phyloP scores from a whole-genome alignment of 53 echinoderm and acorn worm genomes.

The Patiria pectinifera region DNA sequence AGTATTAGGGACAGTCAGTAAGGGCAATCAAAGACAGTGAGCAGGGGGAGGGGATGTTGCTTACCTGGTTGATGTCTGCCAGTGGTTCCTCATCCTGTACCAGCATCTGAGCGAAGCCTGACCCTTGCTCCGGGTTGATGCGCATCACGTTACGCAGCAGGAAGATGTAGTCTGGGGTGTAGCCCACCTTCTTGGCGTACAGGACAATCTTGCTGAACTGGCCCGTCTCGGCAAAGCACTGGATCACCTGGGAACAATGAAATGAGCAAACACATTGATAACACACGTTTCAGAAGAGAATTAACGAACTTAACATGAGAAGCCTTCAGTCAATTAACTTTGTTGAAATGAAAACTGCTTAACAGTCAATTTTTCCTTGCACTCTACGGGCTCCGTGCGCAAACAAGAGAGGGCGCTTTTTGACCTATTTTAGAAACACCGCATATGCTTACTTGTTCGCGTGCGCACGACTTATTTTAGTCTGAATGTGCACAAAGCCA shows the following conservation, averaged over 20 bases:
- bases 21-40: neutral
- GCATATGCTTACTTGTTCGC: too few species aligned
- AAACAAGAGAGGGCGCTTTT: too few species aligned
- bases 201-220: conserved; percentile 99
- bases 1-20: too few species aligned
- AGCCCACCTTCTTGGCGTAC: conserved; percentile 99
- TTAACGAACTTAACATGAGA: too few species aligned
- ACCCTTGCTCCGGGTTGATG: conserved; percentile 96
- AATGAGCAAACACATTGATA: neutral
- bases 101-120: conserved; percentile 96
- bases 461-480: too few species aligned
- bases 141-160: conserved; percentile 99
- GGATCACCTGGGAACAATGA: conserved; percentile 78
- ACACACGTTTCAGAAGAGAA: neutral
- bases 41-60: neutral
- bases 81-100: conserved; percentile 98
- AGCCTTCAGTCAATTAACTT: too few species aligned
- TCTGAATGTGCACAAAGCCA: too few species aligned
- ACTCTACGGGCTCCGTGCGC: too few species aligned
- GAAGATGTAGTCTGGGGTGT: conserved; percentile 98
- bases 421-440: too few species aligned
- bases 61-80: conserved; percentile 97
- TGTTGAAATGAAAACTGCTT: too few species aligned
- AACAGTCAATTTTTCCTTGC: too few species aligned
- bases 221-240: conserved; percentile 99